These are phyloP conservation scores for Ophion obscuratus DNA, from an alignment of 2,888 invertebrate genomes.

Conservation along the genomic window DNA sequence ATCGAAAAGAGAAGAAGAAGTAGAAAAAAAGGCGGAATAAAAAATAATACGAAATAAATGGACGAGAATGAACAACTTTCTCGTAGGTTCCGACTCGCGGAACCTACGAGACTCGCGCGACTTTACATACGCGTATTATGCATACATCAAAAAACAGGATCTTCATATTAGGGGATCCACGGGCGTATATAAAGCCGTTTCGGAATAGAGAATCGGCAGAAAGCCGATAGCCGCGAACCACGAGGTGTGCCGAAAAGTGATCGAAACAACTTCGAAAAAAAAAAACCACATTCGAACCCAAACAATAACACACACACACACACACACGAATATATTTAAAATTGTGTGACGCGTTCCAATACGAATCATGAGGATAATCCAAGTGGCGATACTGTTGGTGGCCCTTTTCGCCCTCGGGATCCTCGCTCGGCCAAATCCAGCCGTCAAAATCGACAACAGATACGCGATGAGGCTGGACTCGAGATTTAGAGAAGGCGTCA, in stretches of 20 bases:
- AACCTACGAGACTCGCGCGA: conserved; percentile 11
- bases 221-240: conserved; percentile 33
- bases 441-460: conserved; percentile 13
- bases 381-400: conserved; percentile 17
- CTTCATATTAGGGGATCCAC: conserved; percentile 32
- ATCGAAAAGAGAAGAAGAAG: not conserved
- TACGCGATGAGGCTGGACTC: conserved; percentile 52
- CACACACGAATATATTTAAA: not conserved
- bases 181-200: conserved; percentile 56
- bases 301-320: not conserved
- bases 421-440: conserved; percentile 28
- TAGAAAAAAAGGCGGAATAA: conserved; percentile 48
- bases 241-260: conserved; percentile 32
- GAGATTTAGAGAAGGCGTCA: conserved; percentile 44
- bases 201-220: conserved; percentile 53
- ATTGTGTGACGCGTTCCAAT: not conserved
- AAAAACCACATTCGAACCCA: not conserved
- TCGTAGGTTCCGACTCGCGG: conserved; percentile 18
- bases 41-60: conserved; percentile 8
- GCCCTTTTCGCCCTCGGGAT: conserved; percentile 4
- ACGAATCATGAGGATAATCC: conserved; percentile 44
- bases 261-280: not conserved
- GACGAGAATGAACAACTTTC: conserved; percentile 21
- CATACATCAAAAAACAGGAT: conserved; percentile 40
- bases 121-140: conserved; percentile 9